Evolutionary conservation across 2,888 invertebrate species (phyloP), one percentile per base, ranked within the genome.

Genomic region (Didymodactylos carnosus): DNA sequence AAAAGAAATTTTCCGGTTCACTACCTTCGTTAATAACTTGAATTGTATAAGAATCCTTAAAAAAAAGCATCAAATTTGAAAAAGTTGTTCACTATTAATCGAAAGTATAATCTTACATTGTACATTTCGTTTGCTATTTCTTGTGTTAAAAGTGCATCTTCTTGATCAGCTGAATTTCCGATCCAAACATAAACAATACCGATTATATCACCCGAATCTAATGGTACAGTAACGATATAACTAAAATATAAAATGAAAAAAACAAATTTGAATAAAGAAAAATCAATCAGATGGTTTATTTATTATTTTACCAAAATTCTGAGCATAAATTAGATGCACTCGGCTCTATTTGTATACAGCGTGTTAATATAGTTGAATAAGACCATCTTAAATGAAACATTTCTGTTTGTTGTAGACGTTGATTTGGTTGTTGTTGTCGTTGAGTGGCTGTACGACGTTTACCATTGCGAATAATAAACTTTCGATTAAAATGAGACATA

Each of bases 1-100:
- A 97, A 86, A 95, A 95, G 87, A 95, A 95, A 82, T 94, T 94
- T 81, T 95, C 94, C 0, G 95, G 94, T 83, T 97, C 97, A 81
- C 91, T 91, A 23, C 94, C 94, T 85, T 95, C 95, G 76, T 79
- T 80, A 40, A 83, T 79, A 77, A 83, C 81, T 88, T 91, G 84
- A 70, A 84, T 80, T 40, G 82, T 82, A 79, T 83, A 83, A 49
- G 80, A 79, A 76, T 83, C 79, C 83, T 83, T 76, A 14, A 77
- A 78, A 70, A 73, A 14, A 75, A 71, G 13, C 51, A 49, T 6
- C 27, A 25, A 41, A 35, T 5, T 3, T 4, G 16, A 70, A 41
- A 39, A 8, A 41, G n/a, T 13, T 39, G 8, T 23, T 27, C 14
- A 23, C 16, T n/a, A n/a, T 29, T 29, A 14, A 23, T 40, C 40